Conservation (phyloP, 2,113 vertebrate genomes). For the cat (Felis catus) region DNA sequence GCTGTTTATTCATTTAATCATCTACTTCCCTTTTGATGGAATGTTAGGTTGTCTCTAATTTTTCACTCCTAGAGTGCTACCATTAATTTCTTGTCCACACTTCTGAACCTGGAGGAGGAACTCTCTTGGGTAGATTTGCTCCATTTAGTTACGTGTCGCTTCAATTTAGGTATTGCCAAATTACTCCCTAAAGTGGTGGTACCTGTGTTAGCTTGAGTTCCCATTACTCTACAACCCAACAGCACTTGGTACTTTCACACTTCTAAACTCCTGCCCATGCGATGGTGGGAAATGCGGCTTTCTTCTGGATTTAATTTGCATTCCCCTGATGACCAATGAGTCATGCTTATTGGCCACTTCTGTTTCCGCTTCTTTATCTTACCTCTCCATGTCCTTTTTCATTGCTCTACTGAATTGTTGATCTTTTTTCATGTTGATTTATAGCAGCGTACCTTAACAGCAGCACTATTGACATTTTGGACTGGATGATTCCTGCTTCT, state of each 20-base stretch:
- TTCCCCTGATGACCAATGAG: neutral
- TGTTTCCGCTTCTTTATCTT: constrained; percentile 30
- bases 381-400: constrained; percentile 14
- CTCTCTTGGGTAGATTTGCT: neutral
- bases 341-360: neutral
- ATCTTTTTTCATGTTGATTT: constrained; percentile 54
- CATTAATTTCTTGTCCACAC: neutral
- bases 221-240: neutral
- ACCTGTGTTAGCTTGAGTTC: neutral
- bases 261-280: neutral
- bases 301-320: neutral
- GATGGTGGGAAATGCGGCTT: neutral
- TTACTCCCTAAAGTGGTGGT: neutral
- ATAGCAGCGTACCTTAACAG: neutral
- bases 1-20: neutral
- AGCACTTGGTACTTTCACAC: neutral
- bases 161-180: neutral
- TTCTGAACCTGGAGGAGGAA: neutral
- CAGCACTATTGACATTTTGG: neutral
- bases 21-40: neutral
- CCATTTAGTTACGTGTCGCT: neutral
- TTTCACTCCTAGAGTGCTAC: neutral
- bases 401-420: constrained; percentile 58
- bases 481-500: neutral
- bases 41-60: neutral